Evolutionary conservation across 2,797 vertebrate genomes (phyloP), one percentile per base, ranked within the genome.

Genomic region (Dallia pectoralis): DNA sequence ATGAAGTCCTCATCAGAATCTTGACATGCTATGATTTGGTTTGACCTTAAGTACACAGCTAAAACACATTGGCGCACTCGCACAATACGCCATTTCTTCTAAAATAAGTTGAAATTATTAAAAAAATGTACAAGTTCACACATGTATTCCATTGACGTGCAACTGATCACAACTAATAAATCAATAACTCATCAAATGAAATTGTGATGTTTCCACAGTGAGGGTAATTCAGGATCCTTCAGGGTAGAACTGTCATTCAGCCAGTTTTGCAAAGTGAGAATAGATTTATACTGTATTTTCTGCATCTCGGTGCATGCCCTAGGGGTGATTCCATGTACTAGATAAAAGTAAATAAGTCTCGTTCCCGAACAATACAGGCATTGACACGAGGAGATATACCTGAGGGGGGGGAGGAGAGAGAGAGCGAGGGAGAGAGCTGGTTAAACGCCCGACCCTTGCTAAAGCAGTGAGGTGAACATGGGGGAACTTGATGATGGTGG

Each of bases 371-470:
- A 59, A 74, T 71, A 69, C 66, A 62, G 27, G 29, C 47, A 69
- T 51, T 69, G 44, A 69, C 14, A 69, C 22, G 11, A 22, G 48
- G 9, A 56, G 40, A 11, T 44, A 44, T 44, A 56, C 53, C 25
- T 56, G 47, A 67, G n/a, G n/a, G n/a, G n/a, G n/a, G n/a, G n/a
- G n/a, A n/a, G n/a, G n/a, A n/a, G n/a, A n/a, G 36, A 67, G 4
- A 47, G 15, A 69, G 19, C 49, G 47, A 51, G 67, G 51, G 14
- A 29, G 29, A 70, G 29, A 56, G 32, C n/a, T n/a, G 30, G 40
- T 73, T 29, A 74, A 71, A 81, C 74, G 68, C 47, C 82, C 76
- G 73, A 79, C 81, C 80, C 77, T 56, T 69, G 72, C 73, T 44
- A 40, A 71, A 14, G 62, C 47, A 72, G 74, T 19, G 69, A 72